These are phyloP conservation scores for Salvelinus fontinalis DNA, from an alignment of 2,113 vertebrate species.

Conservation along the genomic window DNA sequence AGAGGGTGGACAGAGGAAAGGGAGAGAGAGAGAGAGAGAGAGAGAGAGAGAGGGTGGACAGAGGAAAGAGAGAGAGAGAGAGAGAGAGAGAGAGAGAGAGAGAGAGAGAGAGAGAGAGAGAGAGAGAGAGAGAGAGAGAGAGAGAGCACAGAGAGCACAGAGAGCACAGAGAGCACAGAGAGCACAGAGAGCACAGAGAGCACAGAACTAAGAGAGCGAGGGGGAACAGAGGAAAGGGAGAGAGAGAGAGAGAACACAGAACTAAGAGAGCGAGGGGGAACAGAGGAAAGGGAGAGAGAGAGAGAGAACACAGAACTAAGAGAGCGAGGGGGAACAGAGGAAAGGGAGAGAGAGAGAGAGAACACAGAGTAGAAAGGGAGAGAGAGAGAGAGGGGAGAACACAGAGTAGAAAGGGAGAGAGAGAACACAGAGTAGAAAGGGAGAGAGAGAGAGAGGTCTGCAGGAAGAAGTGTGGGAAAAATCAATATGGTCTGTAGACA, in stretches of 20 bases:
- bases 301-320: too few species aligned
- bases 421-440: slow-evolving; percentile 10
- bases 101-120: neutral
- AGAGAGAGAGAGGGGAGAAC: neutral
- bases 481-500: slow-evolving; percentile 75
- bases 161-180: too few species aligned
- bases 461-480: slow-evolving; percentile 77
- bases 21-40: too few species aligned
- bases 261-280: slow-evolving; percentile 47
- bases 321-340: too few species aligned
- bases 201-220: too few species aligned
- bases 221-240: too few species aligned
- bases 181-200: too few species aligned
- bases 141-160: too few species aligned
- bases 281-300: neutral
- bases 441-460: slow-evolving; percentile 50
- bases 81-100: slow-evolving; percentile 9
- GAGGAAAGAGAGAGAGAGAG: too few species aligned
- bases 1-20: too few species aligned
- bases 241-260: slow-evolving; percentile 6
- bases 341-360: too few species aligned
- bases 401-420: neutral
- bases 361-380: fast-evolving
- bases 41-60: too few species aligned
- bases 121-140: slow-evolving; percentile 51